Conservation (phyloP, 1,140 invertebrate species). For the Bombus confusus region DNA sequence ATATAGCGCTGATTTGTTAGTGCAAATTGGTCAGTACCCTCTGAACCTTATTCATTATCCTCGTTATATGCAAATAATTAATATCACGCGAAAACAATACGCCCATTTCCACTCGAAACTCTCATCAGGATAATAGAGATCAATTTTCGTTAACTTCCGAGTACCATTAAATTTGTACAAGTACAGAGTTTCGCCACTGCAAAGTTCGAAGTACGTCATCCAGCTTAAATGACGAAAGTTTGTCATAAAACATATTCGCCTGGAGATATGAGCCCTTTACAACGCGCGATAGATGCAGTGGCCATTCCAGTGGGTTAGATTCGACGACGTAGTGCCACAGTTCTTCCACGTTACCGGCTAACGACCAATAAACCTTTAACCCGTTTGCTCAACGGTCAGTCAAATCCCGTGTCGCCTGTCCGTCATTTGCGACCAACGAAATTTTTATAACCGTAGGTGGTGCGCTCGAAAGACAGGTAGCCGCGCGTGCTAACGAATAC, state of each 20-base stretch:
- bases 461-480: too few species aligned
- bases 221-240: neutral
- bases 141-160: neutral
- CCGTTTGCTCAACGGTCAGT: neutral
- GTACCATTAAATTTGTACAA: neutral
- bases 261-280: neutral
- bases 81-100: too few species aligned
- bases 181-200: too few species aligned
- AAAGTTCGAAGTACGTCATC: neutral
- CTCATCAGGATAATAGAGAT: neutral
- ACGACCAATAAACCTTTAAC: slow-evolving; percentile 52
- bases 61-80: too few species aligned
- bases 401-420: neutral
- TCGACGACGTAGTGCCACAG: neutral
- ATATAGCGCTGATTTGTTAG: too few species aligned
- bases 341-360: slow-evolving; percentile 36
- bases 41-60: too few species aligned
- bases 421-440: neutral
- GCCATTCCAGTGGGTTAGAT: neutral
- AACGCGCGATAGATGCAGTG: neutral
- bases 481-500: neutral
- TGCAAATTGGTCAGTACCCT: too few species aligned
- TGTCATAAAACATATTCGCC: slow-evolving; percentile 10
- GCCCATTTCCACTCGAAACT: neutral
- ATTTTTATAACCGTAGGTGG: slow-evolving; percentile 10